Base-by-base conservation (phyloP, 1,140 invertebrate species). In the Rhysida immarginata region DNA sequence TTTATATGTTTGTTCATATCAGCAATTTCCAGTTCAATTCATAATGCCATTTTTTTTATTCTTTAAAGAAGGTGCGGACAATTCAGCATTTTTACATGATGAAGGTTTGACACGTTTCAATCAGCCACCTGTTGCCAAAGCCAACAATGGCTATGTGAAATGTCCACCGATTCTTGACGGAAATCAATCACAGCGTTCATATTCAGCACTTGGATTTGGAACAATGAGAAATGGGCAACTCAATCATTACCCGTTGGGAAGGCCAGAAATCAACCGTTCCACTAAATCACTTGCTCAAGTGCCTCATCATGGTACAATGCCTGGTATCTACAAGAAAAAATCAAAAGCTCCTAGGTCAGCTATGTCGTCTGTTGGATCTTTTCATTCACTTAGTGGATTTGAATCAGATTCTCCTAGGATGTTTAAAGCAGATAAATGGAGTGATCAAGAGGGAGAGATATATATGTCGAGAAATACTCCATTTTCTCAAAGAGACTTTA, bases 71-170 rank as follows among this genome's bases (percentile, higher is more conserved):
- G 48, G 54, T 18, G 41, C 58, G 20, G 23, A 55, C n/a, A 54
- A 61, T 35, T 54, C 42, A 3, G 41, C 41, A 25, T 59, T 25
- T 43, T 24, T 54, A 13, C 43, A 26, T 26, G 60, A 61, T 52
- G 60, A 61, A 25, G 50, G 49, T 44, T 43, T 59, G 5, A 60
- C 58, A 14, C 60, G 60, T 43, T 29, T 61, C 1, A 54, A 58
- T n/a, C 54, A 58, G 5, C 5, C 44, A 46, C 18, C 44, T 5
- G 44, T 20, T 18, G 18, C 8, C 44, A 46, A 46, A 20, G 35
- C 11, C 35, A 49, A 35, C 35, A 24, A 16, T 26, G 18, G n/a
- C 53, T 25, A 53, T 25, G 8, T 8, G 11, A 43, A 14, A 16
- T 3, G 11, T 5, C 2, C 26, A 35, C 8, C 26, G 2, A 41